Evolutionary conservation across 2,113 vertebrate genomes (phyloP).

Genomic region (Hydropotes inermis): DNA sequence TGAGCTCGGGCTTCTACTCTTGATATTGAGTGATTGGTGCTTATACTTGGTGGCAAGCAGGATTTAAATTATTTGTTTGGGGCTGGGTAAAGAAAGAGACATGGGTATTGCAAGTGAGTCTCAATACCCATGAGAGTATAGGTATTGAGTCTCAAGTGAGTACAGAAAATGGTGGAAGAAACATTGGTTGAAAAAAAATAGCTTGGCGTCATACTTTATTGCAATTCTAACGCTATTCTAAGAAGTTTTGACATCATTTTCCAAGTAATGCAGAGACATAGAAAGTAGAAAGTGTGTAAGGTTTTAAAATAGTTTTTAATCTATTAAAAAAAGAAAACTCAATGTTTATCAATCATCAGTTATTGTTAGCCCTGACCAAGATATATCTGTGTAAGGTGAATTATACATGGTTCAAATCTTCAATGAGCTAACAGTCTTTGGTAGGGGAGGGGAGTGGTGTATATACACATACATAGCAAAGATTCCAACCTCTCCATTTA

Average conservation of each 20-base stretch:
- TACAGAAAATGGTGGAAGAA: neutral
- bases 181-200: neutral
- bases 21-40: neutral
- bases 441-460: rapidly evolving
- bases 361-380: neutral
- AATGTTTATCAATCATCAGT: neutral
- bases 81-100: neutral
- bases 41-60: neutral
- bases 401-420: neutral
- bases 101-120: neutral
- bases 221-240: neutral
- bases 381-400: neutral
- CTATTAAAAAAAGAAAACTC: neutral
- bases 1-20: neutral
- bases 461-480: neutral
- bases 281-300: neutral
- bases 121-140: neutral
- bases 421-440: neutral
- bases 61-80: neutral
- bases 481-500: neutral
- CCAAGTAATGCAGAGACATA: neutral
- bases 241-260: neutral
- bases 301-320: neutral
- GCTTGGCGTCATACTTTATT: neutral
- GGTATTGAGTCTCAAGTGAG: neutral